Evolutionary conservation across 2,888 invertebrate genomes (phyloP).

Genomic region (Phrixothrix hirtus): DNA sequence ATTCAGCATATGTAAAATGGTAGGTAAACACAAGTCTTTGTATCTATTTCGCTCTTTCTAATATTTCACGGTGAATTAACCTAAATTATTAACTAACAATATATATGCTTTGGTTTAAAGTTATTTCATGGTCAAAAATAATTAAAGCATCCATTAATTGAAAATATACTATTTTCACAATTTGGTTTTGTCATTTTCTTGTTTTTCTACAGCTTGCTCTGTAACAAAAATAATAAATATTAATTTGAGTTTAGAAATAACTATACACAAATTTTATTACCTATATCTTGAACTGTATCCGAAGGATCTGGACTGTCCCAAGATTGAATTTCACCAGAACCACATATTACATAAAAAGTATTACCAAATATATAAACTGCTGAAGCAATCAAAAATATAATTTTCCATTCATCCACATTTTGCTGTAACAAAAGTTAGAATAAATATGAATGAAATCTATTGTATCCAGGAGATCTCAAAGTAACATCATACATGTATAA

Average conservation of each 20-base stretch:
- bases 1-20: too few relatives aligned
- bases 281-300: conserved; percentile 5
- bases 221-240: not conserved
- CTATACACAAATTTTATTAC: not conserved
- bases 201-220: not conserved
- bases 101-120: too few relatives aligned
- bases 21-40: too few relatives aligned
- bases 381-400: conserved; percentile 74
- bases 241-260: not conserved
- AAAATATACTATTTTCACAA: not conserved
- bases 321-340: conserved; percentile 66
- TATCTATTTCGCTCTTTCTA: too few relatives aligned
- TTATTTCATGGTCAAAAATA: too few relatives aligned
- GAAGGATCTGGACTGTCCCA: conserved; percentile 64
- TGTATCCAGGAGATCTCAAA: too few relatives aligned
- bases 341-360: conserved; percentile 70
- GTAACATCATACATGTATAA: too few relatives aligned
- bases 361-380: conserved; percentile 71
- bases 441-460: too few relatives aligned
- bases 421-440: too few relatives aligned
- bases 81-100: too few relatives aligned
- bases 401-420: conserved; percentile 69
- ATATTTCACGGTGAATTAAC: too few relatives aligned
- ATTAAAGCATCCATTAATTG: too few relatives aligned
- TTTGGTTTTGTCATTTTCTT: not conserved